Evolutionary conservation across 2,888 invertebrate genomes (phyloP).

Genomic region (Unio delphinus): DNA sequence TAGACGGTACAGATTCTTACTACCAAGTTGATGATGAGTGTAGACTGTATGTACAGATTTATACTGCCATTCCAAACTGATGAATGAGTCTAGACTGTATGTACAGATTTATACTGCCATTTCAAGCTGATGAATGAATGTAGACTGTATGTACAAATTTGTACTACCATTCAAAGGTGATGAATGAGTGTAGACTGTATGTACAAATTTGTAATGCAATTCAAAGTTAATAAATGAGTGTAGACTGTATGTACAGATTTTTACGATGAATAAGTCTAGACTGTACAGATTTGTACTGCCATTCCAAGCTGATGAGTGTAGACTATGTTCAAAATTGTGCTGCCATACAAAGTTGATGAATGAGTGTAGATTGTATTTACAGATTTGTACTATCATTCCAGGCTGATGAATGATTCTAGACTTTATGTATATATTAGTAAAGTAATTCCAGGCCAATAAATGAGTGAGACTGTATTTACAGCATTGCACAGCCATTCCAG

Average conservation of each 20-base stretch:
- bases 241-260: background rate
- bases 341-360: background rate
- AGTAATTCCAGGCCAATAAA: conserved; percentile 78
- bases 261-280: background rate
- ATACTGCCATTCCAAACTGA: background rate
- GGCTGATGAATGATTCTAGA: background rate
- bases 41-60: background rate
- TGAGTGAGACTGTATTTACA: background rate
- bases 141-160: background rate
- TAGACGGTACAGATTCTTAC: too few species aligned
- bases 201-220: background rate
- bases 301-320: background rate
- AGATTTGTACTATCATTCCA: background rate
- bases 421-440: background rate
- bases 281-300: background rate
- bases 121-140: background rate
- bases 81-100: background rate
- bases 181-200: background rate
- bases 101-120: background rate
- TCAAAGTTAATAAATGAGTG: background rate
- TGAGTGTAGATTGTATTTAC: background rate
- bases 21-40: too few species aligned
- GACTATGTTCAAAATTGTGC: background rate
- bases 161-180: background rate
- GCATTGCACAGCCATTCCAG: background rate